These are phyloP conservation scores for Cryptotermes secundus DNA, from an alignment of 1,140 invertebrate genomes.

Conservation along the genomic window DNA sequence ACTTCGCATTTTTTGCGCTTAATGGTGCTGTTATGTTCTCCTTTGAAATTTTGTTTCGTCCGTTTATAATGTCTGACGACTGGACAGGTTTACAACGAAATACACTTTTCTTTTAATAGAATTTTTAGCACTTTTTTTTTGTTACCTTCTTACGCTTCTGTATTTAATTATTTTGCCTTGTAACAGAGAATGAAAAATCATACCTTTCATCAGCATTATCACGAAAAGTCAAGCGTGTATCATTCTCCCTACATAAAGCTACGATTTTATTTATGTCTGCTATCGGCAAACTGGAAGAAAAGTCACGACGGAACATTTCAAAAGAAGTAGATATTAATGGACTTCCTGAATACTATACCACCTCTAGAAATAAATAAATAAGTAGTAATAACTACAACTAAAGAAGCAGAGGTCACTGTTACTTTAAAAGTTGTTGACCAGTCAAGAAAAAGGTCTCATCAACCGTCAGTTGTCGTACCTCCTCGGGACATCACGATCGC, in stretches of 20 bases:
- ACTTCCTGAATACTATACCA: background rate
- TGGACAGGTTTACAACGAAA: no score
- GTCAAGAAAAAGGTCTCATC: background rate
- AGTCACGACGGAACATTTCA: background rate
- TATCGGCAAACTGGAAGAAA: background rate
- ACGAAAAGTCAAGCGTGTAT: background rate
- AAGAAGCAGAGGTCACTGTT: background rate
- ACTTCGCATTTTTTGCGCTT: no score
- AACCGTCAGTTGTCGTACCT: background rate
- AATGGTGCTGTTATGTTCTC: no score
- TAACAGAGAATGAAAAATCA: background rate
- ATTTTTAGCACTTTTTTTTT: no score
- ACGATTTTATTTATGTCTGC: background rate
- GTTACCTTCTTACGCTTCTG: no score
- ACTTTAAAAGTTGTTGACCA: background rate
- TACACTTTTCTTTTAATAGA: no score
- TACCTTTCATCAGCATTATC: background rate
- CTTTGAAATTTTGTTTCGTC: no score
- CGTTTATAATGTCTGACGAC: no score
- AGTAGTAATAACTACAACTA: background rate
- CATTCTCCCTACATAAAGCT: background rate
- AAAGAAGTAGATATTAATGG: background rate
- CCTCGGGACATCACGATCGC: background rate
- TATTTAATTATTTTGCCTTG: background rate
- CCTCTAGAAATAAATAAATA: slow-evolving; percentile 11